phyloP scores from a whole-genome alignment of 2,113 vertebrate genomes.

The Cavia aperea region DNA sequence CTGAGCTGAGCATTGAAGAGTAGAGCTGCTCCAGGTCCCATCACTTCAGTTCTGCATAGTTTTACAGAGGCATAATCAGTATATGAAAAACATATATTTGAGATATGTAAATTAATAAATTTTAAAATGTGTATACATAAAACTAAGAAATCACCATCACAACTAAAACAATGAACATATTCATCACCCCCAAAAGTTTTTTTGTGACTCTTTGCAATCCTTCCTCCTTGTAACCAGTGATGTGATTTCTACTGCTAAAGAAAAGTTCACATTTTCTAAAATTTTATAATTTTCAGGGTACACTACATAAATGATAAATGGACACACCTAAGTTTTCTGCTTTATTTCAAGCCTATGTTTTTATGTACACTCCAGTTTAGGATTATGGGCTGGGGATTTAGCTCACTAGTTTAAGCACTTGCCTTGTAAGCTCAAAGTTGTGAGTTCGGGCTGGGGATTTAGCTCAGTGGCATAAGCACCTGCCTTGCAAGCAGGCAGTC shows the following conservation, averaged over 20 bases:
- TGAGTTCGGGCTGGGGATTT: no score
- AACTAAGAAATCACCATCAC: background rate
- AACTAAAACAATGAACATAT: background rate
- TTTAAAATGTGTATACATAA: background rate
- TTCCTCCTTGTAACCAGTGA: background rate
- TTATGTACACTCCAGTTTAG: background rate
- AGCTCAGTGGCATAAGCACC: no score
- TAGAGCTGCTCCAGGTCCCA: background rate
- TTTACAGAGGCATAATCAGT: background rate
- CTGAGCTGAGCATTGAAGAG: background rate
- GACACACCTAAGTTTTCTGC: background rate
- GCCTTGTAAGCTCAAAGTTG: no score
- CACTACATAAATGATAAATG: constrained; percentile 19
- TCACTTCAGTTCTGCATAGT: background rate
- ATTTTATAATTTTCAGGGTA: constrained; percentile 7
- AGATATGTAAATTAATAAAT: background rate
- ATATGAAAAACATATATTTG: background rate
- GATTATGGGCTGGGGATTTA: background rate
- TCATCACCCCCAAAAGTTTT: background rate
- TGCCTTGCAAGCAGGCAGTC: no score
- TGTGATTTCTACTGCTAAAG: background rate
- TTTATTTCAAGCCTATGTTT: background rate
- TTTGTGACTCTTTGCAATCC: background rate
- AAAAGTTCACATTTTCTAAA: background rate
- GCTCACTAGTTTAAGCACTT: no score